Evolutionary conservation across 2,888 invertebrate genomes (phyloP).

Genomic region (Sisyra terminalis): DNA sequence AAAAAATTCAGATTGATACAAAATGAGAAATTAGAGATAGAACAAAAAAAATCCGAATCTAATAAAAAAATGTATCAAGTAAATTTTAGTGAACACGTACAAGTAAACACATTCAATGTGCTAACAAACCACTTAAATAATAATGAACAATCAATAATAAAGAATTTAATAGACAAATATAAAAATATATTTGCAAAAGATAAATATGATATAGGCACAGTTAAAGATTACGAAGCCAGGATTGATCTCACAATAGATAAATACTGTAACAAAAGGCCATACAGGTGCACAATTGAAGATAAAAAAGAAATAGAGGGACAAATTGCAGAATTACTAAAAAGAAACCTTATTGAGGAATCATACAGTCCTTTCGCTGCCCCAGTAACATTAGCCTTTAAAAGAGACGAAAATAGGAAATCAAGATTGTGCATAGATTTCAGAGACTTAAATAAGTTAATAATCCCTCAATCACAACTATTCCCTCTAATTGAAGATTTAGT

Average conservation of each 20-base stretch:
- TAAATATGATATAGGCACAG: neutral
- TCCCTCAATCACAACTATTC: neutral
- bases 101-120: too few species aligned
- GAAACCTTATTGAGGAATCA: neutral
- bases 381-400: neutral
- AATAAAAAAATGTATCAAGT: too few species aligned
- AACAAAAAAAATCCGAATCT: constrained; percentile 1
- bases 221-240: neutral
- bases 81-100: too few species aligned
- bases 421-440: neutral
- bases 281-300: too few species aligned
- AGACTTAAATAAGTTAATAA: neutral
- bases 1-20: neutral
- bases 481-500: too few species aligned
- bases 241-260: constrained; percentile 8
- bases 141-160: too few species aligned
- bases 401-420: neutral
- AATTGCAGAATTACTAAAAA: constrained; percentile 1
- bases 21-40: constrained; percentile 1
- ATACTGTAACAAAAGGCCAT: too few species aligned
- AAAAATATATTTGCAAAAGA: neutral
- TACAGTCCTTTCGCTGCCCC: neutral
- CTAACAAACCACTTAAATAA: too few species aligned
- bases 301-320: constrained; percentile 8
- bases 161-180: neutral